Evolutionary conservation across 2,797 vertebrate species (phyloP).

Genomic region (Hipposideros larvatus): DNA sequence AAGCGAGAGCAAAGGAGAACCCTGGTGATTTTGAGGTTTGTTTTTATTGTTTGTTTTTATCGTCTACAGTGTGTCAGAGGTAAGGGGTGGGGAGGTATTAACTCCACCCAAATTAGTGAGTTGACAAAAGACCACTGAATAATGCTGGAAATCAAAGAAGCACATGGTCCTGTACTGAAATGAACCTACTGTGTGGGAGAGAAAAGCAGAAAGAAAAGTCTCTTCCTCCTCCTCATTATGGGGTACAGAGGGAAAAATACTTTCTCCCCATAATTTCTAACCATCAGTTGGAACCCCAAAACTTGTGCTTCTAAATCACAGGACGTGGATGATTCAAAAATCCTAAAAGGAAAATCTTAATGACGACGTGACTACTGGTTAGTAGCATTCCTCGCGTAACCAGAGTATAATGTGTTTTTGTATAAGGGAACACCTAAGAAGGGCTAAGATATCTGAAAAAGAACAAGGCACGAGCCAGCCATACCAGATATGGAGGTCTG

Average conservation of each 20-base stretch:
- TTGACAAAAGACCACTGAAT: not conserved
- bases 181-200: not conserved
- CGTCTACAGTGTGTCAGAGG: not conserved
- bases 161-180: not conserved
- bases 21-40: not conserved
- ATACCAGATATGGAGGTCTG: not conserved
- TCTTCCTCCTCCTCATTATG: not conserved
- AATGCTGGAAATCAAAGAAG: not conserved
- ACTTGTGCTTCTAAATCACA: not conserved
- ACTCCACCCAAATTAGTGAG: not conserved
- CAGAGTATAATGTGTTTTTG: not conserved
- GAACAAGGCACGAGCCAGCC: not conserved
- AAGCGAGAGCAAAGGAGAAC: not conserved
- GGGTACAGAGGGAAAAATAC: not conserved
- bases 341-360: not conserved
- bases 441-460: not conserved
- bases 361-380: not conserved
- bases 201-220: not conserved
- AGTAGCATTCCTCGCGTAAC: not conserved
- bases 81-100: not conserved
- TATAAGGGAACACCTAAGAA: not conserved
- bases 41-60: not conserved
- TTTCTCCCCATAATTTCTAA: not conserved
- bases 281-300: not conserved
- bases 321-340: not conserved